A percentile compares a stretch with the other conserved stretches of the same genome.
phyloP scores from a whole-genome alignment of 2,797 vertebrate species.

The Poecilia picta region DNA sequence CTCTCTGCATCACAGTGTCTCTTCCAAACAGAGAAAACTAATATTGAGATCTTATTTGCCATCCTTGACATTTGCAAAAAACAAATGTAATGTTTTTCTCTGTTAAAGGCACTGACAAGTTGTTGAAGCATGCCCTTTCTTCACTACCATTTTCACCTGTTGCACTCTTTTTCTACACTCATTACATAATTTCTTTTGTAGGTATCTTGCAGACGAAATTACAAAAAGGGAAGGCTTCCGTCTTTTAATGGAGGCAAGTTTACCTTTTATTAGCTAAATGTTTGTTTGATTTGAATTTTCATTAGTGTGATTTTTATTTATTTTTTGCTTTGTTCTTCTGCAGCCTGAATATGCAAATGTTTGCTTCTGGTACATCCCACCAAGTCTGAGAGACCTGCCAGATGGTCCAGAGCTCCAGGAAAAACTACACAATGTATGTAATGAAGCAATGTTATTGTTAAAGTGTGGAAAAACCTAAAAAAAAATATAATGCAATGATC shows the following conservation, averaged over 20 bases:
- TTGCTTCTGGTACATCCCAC: slow-evolving; percentile 90
- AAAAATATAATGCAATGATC: too few relatives aligned
- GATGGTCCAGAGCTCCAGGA: slow-evolving; percentile 83
- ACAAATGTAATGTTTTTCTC: too few relatives aligned
- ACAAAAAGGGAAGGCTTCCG: slow-evolving; percentile 85
- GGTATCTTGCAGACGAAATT: slow-evolving; percentile 85
- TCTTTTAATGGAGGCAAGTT: slow-evolving; percentile 82
- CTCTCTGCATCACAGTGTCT: background rate
- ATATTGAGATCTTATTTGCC: too few relatives aligned
- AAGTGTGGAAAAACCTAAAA: background rate
- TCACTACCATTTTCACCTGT: too few relatives aligned
- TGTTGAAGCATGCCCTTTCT: too few relatives aligned
- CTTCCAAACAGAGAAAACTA: too few relatives aligned
- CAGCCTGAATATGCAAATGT: slow-evolving; percentile 88
- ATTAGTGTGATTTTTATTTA: background rate
- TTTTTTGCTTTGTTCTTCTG: slow-evolving; percentile 5
- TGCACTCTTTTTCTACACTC: background rate
- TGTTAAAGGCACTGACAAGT: too few relatives aligned
- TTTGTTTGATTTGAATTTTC: background rate
- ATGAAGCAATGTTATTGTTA: background rate
- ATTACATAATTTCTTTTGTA: slow-evolving; percentile 41
- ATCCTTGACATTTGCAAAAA: too few relatives aligned
- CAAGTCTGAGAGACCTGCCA: slow-evolving; percentile 79
- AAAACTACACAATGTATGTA: slow-evolving; percentile 82
- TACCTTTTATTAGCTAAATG: background rate